Percentiles rank a stretch among this genome's conserved stretches.
Evolutionary conservation across 2,113 vertebrate species (phyloP).

Genomic region (Catharus bicknelli): DNA sequence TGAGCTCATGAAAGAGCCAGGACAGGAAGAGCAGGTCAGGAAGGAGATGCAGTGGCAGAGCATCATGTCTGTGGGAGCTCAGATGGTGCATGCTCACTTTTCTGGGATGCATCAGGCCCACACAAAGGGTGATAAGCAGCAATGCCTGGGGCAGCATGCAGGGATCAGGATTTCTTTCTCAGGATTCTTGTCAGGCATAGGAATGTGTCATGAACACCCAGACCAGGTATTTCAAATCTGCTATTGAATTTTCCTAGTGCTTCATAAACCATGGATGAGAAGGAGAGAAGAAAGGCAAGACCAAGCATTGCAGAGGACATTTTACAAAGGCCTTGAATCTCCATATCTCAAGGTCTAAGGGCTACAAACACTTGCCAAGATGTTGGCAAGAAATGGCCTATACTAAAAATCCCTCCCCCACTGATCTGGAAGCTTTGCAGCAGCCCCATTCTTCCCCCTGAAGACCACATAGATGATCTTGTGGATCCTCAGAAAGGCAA

Average conservation of each 20-base stretch:
- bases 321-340: not conserved
- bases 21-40: conserved; percentile 50
- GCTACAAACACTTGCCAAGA: not conserved
- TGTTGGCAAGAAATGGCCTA: not conserved
- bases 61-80: conserved; percentile 40
- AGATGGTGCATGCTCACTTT: not conserved
- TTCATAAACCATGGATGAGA: not conserved
- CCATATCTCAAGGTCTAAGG: not conserved
- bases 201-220: not conserved
- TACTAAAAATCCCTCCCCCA: rapidly evolving
- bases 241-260: not conserved
- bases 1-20: conserved; percentile 3
- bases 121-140: conserved; percentile 1
- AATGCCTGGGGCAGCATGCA: not conserved
- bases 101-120: conserved; percentile 20
- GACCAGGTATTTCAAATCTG: not conserved
- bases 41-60: conserved; percentile 19
- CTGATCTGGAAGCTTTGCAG: not conserved
- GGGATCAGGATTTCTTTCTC: conserved; percentile 33
- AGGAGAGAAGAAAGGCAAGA: not conserved
- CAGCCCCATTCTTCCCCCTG: not conserved
- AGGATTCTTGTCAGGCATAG: conserved; percentile 22
- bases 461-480: rapidly evolving
- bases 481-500: not conserved
- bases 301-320: rapidly evolving